phyloP scores from a whole-genome alignment of 1,140 invertebrate species.

The Plectrocnemia conspersa region DNA sequence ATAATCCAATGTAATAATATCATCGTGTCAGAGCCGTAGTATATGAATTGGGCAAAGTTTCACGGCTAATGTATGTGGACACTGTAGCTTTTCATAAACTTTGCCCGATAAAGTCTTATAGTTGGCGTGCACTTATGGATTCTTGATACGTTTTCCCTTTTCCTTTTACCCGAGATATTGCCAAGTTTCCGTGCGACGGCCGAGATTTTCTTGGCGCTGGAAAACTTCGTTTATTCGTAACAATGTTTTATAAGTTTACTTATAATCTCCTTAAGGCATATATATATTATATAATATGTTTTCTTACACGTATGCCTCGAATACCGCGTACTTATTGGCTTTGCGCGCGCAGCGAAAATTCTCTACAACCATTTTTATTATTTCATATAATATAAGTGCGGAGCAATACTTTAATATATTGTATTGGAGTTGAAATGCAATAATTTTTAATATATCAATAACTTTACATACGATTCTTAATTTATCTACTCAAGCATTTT shows the following conservation, averaged over 20 bases:
- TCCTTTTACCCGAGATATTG: conserved; percentile 19
- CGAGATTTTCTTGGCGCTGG: conserved; percentile 5
- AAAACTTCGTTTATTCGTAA: conserved; percentile 19
- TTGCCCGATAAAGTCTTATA: conserved; percentile 24
- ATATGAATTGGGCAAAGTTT: conserved; percentile 7
- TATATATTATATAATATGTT: too few species aligned
- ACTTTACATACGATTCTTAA: too few species aligned
- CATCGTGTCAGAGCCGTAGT: neutral
- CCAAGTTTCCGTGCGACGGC: conserved; percentile 15
- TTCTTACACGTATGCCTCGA: too few species aligned
- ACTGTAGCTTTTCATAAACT: conserved; percentile 27
- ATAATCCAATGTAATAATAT: too few species aligned
- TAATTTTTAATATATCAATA: too few species aligned
- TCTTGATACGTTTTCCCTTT: conserved; percentile 24
- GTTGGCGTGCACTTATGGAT: conserved; percentile 25
- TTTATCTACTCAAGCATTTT: too few species aligned
- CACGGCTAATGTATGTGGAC: conserved; percentile 24
- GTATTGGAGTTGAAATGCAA: too few species aligned
- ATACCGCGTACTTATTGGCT: too few species aligned
- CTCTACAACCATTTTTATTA: too few species aligned
- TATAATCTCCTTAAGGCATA: conserved; percentile 14
- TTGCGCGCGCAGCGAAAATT: too few species aligned
- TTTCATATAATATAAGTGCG: too few species aligned
- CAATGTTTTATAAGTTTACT: conserved; percentile 14
- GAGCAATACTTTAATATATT: too few species aligned